Evolutionary conservation across 2,888 invertebrate species (phyloP).

Genomic region (Ormyrus nitidulus): DNA sequence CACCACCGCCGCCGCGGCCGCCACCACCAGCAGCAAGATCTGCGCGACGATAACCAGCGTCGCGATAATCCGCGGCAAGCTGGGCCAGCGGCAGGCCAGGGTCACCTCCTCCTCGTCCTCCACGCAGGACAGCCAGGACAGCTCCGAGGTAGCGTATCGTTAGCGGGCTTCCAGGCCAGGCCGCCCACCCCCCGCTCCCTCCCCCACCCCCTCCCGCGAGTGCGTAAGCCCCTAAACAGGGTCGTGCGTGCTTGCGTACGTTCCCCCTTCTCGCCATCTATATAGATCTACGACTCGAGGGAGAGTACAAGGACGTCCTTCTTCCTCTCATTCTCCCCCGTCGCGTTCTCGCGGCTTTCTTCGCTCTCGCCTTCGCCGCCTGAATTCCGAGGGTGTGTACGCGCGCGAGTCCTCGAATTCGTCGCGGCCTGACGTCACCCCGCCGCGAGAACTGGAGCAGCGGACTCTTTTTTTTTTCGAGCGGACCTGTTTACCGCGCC

Average conservation of each 20-base stretch:
- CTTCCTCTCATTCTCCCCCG: conserved; percentile 1
- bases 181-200: not conserved
- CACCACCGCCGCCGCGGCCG: conserved; percentile 2
- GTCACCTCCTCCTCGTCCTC: conserved; percentile 62
- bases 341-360: too few relatives aligned
- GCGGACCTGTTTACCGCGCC: too few relatives aligned
- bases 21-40: conserved; percentile 62
- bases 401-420: too few relatives aligned
- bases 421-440: too few relatives aligned
- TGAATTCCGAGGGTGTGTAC: too few relatives aligned
- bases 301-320: not conserved
- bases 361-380: too few relatives aligned
- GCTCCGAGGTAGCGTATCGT: conserved; percentile 67
- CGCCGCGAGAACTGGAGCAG: too few relatives aligned
- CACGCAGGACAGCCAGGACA: conserved; percentile 66
- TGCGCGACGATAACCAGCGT: conserved; percentile 68
- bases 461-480: too few relatives aligned
- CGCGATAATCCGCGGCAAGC: conserved; percentile 68
- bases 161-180: not conserved
- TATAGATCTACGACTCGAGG: too few relatives aligned
- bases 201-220: not conserved
- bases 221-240: not conserved
- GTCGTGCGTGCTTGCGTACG: not conserved
- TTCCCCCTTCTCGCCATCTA: not conserved
- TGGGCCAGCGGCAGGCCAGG: conserved; percentile 67